Evolutionary conservation across 37 sponge, comb jelly and placozoan species (phyloP).

Genomic region (Bolinopsis microptera): DNA sequence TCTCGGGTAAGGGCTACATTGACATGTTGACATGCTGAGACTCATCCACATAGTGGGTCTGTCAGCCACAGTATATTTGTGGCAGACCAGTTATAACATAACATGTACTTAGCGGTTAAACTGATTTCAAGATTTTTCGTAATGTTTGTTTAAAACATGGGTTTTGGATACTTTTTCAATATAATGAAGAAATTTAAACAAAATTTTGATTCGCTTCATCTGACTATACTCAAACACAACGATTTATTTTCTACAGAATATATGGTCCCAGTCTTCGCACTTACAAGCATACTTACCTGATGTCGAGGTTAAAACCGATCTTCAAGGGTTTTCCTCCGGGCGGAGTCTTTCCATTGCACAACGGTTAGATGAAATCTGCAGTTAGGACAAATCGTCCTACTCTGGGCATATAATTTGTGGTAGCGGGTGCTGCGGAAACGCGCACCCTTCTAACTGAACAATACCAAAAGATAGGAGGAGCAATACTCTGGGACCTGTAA

Average conservation of each 20-base stretch:
- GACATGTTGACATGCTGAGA: no score
- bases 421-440: constrained; percentile 64
- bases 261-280: neutral
- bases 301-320: constrained; percentile 53
- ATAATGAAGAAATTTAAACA: no score
- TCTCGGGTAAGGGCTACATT: no score
- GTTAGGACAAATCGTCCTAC: constrained; percentile 56
- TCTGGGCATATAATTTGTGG: constrained; percentile 55
- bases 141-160: no score
- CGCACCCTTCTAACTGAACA: neutral
- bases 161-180: no score
- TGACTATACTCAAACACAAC: neutral
- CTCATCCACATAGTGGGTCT: no score
- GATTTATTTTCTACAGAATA: neutral
- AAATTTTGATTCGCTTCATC: neutral
- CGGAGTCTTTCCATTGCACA: constrained; percentile 58
- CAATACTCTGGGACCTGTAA: no score
- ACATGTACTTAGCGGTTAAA: no score
- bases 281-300: constrained; percentile 49
- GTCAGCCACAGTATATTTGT: no score
- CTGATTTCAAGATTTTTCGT: no score
- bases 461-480: no score
- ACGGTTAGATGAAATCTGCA: constrained; percentile 60
- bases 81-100: no score
- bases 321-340: constrained; percentile 39